Base-by-base conservation (phyloP, 1,140 invertebrate species). In the Bilobella aurantiaca region DNA sequence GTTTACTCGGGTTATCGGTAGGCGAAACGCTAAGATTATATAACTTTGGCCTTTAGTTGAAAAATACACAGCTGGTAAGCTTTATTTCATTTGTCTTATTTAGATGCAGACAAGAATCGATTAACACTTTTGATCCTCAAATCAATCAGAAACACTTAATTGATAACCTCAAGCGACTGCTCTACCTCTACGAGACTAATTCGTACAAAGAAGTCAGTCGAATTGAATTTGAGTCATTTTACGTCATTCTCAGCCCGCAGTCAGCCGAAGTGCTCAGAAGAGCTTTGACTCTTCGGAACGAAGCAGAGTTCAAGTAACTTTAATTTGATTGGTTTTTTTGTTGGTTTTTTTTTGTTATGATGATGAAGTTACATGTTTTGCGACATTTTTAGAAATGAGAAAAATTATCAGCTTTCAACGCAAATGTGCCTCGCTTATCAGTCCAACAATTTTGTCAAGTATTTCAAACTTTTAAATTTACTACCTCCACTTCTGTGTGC, bases 1-100 rank as follows among this genome's bases (percentile, higher is more conserved):
- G 76, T 84, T 46, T 88, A 84, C 74, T 78, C 86, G 29, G 78
- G 78, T 0, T 87, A 87, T 75, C 82, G 81, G 87, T 88, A 79
- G 74, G n/a, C 21, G 21, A n/a, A n/a, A n/a, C n/a, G n/a, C n/a
- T n/a, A n/a, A n/a, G n/a, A n/a, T n/a, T n/a, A n/a, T n/a, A n/a
- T n/a, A n/a, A n/a, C n/a, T n/a, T n/a, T n/a, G n/a, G n/a, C n/a
- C n/a, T n/a, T n/a, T n/a, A n/a, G n/a, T n/a, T n/a, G n/a, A n/a
- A n/a, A n/a, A n/a, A n/a, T n/a, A n/a, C n/a, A n/a, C n/a, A n/a
- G n/a, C n/a, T 21, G 28, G 21, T 14, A 62, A 30, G 23, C 3
- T 12, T 5, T 32, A 32, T 14, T 79, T 64, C 18, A 46, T 28
- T 23, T 42, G 42, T 49, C 64, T 30, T 62, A 21, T 66, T 23